Evolutionary conservation across 2,888 invertebrate genomes (phyloP), one percentile per base, ranked within the genome.

Genomic region (Melanargia galathea): DNA sequence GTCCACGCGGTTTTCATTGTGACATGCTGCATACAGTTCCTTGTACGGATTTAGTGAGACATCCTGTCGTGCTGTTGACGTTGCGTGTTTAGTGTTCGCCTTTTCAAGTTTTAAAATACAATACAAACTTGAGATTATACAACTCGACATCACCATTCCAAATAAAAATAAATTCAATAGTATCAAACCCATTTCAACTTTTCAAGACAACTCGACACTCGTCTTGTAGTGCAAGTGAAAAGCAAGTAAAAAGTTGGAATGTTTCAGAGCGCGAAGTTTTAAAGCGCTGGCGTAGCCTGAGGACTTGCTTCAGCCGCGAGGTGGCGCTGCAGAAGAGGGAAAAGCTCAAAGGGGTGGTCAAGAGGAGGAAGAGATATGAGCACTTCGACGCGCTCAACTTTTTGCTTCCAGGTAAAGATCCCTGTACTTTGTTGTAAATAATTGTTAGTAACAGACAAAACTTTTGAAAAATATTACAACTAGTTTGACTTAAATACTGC

Each of bases 261-360:
- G 56, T 74, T 80, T 54, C 75, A 82, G 82, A 72, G 55, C 75
- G 76, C 75, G 77, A 83, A 64, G 65, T 86, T 0, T 80, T 82
- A 62, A 80, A 75, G 63, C 80, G 83, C 6, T 85, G 82, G 84
- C 86, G 83, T 62, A 84, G 80, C 56, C 78, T 83, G 5, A 74
- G 84, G 51, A 83, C 83, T 2, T 85, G 82, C 63, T 86, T 84
- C 76, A 74, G 80, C 2, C 74, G 85, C 70, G 82, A 87, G 71
- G 62, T 84, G 0, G 60, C 69, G 0, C 38, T 75, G 2, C 82
- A 83, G 58, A 80, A 73, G 62, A 81, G 75, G 68, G 82, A 84
- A 43, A 64, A 66, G 7, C 10, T 62, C n/a, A 72, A 73, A 30
- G 68, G 63, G n/a, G 67, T 71, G 0, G 66, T 73, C 0, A 82